Conservation (phyloP, 2,797 vertebrate genomes). For the Pseudochaenichthys georgianus region DNA sequence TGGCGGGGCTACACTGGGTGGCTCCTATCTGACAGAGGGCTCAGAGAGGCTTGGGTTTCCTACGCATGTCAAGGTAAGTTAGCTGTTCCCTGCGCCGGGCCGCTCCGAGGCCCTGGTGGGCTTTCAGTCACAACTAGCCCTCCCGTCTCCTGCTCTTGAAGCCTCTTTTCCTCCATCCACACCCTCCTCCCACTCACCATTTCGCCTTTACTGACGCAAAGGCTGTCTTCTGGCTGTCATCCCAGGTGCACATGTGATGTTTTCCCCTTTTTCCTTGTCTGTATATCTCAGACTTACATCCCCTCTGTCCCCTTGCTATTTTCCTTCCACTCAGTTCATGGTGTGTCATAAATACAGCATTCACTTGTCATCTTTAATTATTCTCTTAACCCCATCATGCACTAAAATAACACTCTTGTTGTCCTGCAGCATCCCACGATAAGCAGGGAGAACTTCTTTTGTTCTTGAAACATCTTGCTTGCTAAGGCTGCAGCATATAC, state of each 20-base stretch:
- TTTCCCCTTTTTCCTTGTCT: constrained; percentile 46
- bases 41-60: constrained; percentile 82
- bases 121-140: constrained; percentile 79
- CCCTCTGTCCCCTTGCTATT: constrained; percentile 34
- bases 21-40: constrained; percentile 80
- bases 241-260: constrained; percentile 60
- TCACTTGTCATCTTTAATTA: constrained; percentile 63
- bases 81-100: constrained; percentile 71
- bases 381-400: constrained; percentile 17
- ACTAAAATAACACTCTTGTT: constrained; percentile 32
- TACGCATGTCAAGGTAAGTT: constrained; percentile 87
- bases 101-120: constrained; percentile 80
- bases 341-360: constrained; percentile 35
- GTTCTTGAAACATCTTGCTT: constrained; percentile 8
- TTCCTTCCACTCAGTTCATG: constrained; percentile 57
- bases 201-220: constrained; percentile 59
- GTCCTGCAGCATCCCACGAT: constrained; percentile 33
- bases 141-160: constrained; percentile 45
- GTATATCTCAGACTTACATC: constrained; percentile 47
- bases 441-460: constrained; percentile 33
- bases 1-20: constrained; percentile 80
- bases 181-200: constrained; percentile 54
- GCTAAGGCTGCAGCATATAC: not conserved
- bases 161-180: constrained; percentile 31
- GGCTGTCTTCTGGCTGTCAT: constrained; percentile 63